Evolutionary conservation across 2,797 vertebrate species (phyloP).

Genomic region (Muraenolepis orangiensis): DNA sequence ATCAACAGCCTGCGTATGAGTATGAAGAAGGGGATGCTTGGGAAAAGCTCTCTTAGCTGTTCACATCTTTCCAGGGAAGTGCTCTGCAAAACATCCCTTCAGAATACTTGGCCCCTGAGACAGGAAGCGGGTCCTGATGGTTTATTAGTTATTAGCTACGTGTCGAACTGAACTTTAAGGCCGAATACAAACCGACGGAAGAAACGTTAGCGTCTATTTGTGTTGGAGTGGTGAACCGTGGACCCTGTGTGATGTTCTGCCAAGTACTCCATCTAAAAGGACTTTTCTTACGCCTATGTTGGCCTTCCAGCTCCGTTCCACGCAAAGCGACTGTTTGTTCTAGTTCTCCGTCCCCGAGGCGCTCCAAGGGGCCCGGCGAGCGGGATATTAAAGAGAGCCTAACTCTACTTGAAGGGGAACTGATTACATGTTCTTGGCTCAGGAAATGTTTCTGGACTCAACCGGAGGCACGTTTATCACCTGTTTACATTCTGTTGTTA

Average conservation of each 20-base stretch:
- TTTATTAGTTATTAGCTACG: background rate
- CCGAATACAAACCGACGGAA: background rate
- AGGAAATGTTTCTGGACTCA: background rate
- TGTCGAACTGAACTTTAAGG: background rate
- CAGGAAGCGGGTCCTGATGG: background rate
- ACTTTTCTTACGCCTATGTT: background rate
- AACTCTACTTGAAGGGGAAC: conserved; percentile 1
- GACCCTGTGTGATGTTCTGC: background rate
- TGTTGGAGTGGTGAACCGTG: background rate
- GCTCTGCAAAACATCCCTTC: background rate
- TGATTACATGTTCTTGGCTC: conserved; percentile 2
- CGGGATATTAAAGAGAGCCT: background rate
- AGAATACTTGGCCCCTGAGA: background rate
- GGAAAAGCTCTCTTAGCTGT: background rate
- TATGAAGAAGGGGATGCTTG: background rate
- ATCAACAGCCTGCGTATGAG: background rate
- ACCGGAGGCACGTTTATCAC: background rate
- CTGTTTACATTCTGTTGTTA: conserved; percentile 1
- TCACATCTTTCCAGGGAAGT: background rate
- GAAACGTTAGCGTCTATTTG: background rate
- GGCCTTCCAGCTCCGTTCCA: background rate
- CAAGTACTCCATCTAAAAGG: background rate
- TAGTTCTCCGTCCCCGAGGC: background rate
- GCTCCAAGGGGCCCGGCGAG: too few species aligned
- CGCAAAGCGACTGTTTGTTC: background rate